Evolutionary conservation across 2,888 invertebrate species (phyloP).

Genomic region (Ochlodes sylvanus): DNA sequence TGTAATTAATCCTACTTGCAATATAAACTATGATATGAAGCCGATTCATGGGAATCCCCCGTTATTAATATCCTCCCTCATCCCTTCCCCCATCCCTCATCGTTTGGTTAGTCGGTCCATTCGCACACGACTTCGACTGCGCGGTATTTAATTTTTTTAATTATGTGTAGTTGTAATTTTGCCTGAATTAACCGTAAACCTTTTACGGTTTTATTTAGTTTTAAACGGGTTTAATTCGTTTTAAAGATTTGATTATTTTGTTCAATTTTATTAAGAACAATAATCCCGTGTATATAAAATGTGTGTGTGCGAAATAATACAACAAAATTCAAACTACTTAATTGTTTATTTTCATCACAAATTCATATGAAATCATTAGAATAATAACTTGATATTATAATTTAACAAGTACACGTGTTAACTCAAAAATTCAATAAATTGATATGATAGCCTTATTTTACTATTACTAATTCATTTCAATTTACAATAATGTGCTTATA

Average conservation of each 20-base stretch:
- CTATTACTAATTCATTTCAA: constrained; percentile 57
- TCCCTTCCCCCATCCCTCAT: too few relatives aligned
- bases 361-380: constrained; percentile 62
- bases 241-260: too few relatives aligned
- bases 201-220: too few relatives aligned
- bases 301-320: constrained; percentile 41
- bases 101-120: background rate
- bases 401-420: constrained; percentile 57
- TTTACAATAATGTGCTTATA: constrained; percentile 64
- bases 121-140: background rate
- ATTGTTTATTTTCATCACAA: constrained; percentile 78
- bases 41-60: background rate
- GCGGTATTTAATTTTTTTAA: too few relatives aligned
- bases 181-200: too few relatives aligned
- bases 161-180: too few relatives aligned
- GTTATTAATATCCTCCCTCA: background rate
- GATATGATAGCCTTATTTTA: constrained; percentile 61
- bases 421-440: constrained; percentile 54
- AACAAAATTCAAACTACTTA: constrained; percentile 64
- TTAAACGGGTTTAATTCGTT: too few relatives aligned
- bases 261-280: too few relatives aligned
- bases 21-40: background rate
- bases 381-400: constrained; percentile 61
- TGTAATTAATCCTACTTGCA: background rate
- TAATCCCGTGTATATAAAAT: background rate